Evolutionary conservation across 2,113 vertebrate genomes (phyloP).

Genomic region (Himantopus leucocephalus): DNA sequence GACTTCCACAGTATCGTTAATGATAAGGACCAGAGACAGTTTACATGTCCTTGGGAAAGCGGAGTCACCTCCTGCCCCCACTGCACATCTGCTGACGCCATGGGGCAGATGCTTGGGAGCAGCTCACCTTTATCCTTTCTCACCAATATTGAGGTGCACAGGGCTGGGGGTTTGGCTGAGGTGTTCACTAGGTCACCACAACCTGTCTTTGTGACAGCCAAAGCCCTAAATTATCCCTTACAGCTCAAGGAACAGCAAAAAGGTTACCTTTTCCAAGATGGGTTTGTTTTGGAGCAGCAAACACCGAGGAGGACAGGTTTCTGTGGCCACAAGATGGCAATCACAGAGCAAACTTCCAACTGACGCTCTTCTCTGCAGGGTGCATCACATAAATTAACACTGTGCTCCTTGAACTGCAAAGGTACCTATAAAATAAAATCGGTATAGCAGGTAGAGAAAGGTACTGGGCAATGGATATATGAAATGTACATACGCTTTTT

Average conservation of each 20-base stretch:
- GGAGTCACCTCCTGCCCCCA: neutral
- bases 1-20: neutral
- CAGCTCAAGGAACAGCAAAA: neutral
- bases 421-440: neutral
- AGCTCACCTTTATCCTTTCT: neutral
- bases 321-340: conserved; percentile 73
- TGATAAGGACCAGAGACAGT: too few species aligned
- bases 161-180: neutral
- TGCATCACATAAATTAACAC: neutral
- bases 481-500: neutral
- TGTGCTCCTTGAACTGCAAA: neutral
- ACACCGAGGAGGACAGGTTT: neutral
- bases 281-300: neutral
- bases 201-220: neutral
- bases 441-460: neutral
- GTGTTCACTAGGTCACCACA: neutral
- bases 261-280: neutral
- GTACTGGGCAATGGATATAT: neutral
- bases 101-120: neutral
- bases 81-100: neutral
- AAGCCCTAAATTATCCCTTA: neutral
- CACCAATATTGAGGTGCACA: neutral
- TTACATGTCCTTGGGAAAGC: neutral
- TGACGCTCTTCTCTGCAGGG: neutral
- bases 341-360: conserved; percentile 10